Conservation (phyloP, 2,113 vertebrate species). For the Galemys pyrenaicus region DNA sequence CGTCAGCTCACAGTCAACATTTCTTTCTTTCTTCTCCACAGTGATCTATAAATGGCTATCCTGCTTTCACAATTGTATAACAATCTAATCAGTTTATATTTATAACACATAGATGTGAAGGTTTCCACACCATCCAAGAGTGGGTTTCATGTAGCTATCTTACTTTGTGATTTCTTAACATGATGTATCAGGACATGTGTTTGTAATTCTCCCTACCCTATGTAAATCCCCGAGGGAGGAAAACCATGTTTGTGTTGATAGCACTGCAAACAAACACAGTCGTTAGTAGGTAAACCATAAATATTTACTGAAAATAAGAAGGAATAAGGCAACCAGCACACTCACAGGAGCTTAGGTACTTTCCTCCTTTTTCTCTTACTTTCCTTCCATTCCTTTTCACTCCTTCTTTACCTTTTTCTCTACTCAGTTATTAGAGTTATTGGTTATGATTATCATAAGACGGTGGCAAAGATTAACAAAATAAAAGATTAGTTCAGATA, state of each 20-base stretch:
- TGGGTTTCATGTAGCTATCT: background rate
- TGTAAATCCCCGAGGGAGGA: background rate
- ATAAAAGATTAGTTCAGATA: no score
- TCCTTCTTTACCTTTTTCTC: background rate
- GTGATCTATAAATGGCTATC: background rate
- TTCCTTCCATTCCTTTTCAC: background rate
- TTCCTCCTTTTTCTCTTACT: background rate
- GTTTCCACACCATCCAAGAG: background rate
- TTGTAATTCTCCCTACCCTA: background rate
- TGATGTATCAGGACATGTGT: background rate
- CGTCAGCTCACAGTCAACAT: background rate
- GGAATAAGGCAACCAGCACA: background rate
- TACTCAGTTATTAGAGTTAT: background rate
- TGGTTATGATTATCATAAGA: background rate
- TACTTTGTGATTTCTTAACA: background rate
- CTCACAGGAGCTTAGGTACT: background rate
- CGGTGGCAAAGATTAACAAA: no score
- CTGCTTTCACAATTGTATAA: background rate
- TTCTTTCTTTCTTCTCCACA: background rate
- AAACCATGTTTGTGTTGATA: background rate
- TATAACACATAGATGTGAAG: background rate
- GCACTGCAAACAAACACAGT: background rate
- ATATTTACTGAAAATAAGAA: background rate
- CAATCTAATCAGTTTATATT: background rate
- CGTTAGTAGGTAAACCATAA: background rate